Conservation (phyloP, 2,888 invertebrate species). For the Oxycera nigricornis region DNA sequence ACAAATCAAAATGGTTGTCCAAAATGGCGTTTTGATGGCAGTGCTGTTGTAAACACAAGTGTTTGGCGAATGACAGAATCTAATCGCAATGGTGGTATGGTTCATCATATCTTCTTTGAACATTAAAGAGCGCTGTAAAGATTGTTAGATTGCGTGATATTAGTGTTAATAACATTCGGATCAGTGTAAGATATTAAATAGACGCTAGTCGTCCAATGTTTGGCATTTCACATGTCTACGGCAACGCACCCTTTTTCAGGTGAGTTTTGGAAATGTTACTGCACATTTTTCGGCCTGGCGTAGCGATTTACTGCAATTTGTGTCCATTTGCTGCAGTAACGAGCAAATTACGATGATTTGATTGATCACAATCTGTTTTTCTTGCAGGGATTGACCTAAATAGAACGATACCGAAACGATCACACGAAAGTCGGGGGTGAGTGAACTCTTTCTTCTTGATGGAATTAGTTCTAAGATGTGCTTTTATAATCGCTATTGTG, state of each 20-base stretch:
- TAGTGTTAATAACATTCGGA: too few species aligned
- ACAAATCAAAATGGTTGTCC: conserved; percentile 36
- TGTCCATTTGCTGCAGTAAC: not conserved
- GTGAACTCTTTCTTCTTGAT: conserved; percentile 35
- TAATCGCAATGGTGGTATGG: too few species aligned
- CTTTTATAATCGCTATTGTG: too few species aligned
- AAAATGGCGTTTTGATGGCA: conserved; percentile 35
- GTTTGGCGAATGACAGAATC: conserved; percentile 27
- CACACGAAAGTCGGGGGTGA: conserved; percentile 49
- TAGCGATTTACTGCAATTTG: not conserved
- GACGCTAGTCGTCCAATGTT: conserved; percentile 46
- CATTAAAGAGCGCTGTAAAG: too few species aligned
- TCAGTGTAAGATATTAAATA: too few species aligned
- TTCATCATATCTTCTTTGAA: too few species aligned
- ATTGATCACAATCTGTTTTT: not conserved
- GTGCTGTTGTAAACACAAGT: conserved; percentile 37
- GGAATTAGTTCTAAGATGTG: not conserved
- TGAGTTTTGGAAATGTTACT: conserved; percentile 29
- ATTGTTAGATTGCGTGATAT: too few species aligned
- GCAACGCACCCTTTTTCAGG: conserved; percentile 53
- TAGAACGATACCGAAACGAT: conserved; percentile 50
- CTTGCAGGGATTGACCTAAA: conserved; percentile 51
- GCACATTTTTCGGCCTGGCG: not conserved
- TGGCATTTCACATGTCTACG: conserved; percentile 51
- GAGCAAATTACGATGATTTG: not conserved